These are phyloP conservation scores for Chelonus insularis DNA, from an alignment of 1,140 invertebrate genomes.

Conservation along the genomic window DNA sequence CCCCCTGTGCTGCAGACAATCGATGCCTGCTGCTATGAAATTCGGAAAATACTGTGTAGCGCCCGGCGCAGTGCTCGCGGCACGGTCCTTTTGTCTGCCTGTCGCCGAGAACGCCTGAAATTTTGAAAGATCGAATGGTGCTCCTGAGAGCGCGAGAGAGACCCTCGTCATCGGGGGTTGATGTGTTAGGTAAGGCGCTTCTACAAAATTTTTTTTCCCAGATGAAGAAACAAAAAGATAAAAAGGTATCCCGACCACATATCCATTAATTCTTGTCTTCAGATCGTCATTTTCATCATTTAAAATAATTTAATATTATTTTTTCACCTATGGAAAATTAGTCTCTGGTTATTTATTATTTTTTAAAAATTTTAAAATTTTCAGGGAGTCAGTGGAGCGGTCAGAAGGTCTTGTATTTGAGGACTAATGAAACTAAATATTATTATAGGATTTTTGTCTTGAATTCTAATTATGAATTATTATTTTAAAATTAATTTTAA, in stretches of 20 bases:
- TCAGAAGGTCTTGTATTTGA: no score
- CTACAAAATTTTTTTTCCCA: slow-evolving; percentile 9
- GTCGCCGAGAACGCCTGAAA: slow-evolving; percentile 38
- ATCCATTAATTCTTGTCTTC: slow-evolving; percentile 4
- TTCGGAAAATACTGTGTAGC: slow-evolving; percentile 38
- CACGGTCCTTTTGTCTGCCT: slow-evolving; percentile 40
- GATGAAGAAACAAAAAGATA: slow-evolving; percentile 24
- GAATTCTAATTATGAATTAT: no score
- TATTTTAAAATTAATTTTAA: no score
- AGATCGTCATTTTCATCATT: neutral
- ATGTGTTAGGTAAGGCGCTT: neutral
- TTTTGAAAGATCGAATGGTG: slow-evolving; percentile 27
- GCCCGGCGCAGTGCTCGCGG: slow-evolving; percentile 27
- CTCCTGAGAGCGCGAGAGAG: neutral
- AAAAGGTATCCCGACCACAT: slow-evolving; percentile 6
- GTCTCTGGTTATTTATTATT: no score
- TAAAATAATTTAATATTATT: neutral
- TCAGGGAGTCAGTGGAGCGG: no score
- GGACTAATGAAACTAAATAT: no score
- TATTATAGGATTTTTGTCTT: no score
- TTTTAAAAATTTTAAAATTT: no score
- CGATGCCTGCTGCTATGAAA: slow-evolving; percentile 14
- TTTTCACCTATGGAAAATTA: no score
- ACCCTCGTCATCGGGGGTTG: slow-evolving; percentile 9
- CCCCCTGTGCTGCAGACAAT: slow-evolving; percentile 1